phyloP scores from a whole-genome alignment of 2,888 invertebrate species.

The Deilephila elpenor region DNA sequence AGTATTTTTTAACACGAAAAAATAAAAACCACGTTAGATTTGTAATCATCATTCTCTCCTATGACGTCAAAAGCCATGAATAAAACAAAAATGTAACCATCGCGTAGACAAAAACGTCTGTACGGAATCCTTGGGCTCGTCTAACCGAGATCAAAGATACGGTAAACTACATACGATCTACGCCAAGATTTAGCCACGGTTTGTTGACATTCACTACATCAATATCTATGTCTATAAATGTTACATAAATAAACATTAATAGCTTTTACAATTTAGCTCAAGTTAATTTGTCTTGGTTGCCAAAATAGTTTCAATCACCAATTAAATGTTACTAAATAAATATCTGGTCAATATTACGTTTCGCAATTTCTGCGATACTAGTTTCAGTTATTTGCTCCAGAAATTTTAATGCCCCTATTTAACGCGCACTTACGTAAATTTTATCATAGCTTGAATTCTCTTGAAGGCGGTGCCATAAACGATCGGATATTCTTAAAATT shows the following conservation, averaged over 20 bases:
- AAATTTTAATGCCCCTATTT: not conserved
- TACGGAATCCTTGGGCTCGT: not conserved
- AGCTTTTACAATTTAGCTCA: not conserved
- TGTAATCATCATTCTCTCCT: too few relatives aligned
- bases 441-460: constrained; percentile 34
- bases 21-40: too few relatives aligned
- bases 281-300: not conserved
- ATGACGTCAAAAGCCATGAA: too few relatives aligned
- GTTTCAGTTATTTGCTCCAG: not conserved
- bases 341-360: not conserved
- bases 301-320: not conserved
- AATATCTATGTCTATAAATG: not conserved
- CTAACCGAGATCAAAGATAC: not conserved
- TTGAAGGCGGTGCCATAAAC: constrained; percentile 43
- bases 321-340: not conserved
- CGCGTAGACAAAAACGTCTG: not conserved
- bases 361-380: not conserved
- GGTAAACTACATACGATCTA: not conserved
- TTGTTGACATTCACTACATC: constrained; percentile 1
- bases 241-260: not conserved
- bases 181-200: not conserved
- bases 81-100: not conserved
- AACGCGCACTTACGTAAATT: constrained; percentile 28
- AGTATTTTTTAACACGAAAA: too few relatives aligned
- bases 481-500: constrained; percentile 59